A percentile compares a stretch with the other conserved stretches of the same genome.
Conservation (phyloP, 2,888 invertebrate genomes). For the Drosophila rellima region DNA sequence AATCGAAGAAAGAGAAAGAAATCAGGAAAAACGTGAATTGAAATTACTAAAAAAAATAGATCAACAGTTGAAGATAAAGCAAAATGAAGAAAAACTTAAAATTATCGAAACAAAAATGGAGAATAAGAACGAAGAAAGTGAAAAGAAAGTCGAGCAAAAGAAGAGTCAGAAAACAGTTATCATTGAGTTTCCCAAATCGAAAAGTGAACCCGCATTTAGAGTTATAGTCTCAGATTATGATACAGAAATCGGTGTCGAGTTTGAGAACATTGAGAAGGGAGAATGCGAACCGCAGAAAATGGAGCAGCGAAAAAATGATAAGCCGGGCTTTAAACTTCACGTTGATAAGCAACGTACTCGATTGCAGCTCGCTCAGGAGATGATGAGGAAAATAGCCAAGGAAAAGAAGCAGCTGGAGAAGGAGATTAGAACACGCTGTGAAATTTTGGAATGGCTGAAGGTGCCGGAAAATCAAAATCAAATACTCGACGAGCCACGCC, state of each 20-base stretch:
- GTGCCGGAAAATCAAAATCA: neutral
- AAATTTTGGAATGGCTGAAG: conserved; percentile 1
- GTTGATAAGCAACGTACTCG: neutral
- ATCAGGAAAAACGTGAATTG: neutral
- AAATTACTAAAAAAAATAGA: neutral
- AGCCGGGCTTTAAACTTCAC: neutral
- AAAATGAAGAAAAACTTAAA: neutral
- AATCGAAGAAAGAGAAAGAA: neutral
- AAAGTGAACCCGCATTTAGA: neutral
- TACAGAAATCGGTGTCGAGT: neutral
- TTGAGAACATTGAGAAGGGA: neutral
- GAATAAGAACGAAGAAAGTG: neutral
- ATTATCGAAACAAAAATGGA: neutral
- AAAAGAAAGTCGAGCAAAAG: neutral
- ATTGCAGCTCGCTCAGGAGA: neutral
- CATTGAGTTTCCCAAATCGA: neutral
- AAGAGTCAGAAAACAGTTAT: neutral
- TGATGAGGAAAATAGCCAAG: neutral
- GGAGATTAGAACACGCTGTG: neutral
- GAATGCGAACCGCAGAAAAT: neutral
- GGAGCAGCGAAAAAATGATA: neutral
- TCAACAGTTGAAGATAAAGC: neutral
- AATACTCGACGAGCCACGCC: neutral
- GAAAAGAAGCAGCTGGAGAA: neutral
- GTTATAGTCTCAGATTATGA: conserved; percentile 2